These are phyloP conservation scores for Ceratina australensis DNA, from an alignment of 1,140 invertebrate genomes.

Conservation along the genomic window DNA sequence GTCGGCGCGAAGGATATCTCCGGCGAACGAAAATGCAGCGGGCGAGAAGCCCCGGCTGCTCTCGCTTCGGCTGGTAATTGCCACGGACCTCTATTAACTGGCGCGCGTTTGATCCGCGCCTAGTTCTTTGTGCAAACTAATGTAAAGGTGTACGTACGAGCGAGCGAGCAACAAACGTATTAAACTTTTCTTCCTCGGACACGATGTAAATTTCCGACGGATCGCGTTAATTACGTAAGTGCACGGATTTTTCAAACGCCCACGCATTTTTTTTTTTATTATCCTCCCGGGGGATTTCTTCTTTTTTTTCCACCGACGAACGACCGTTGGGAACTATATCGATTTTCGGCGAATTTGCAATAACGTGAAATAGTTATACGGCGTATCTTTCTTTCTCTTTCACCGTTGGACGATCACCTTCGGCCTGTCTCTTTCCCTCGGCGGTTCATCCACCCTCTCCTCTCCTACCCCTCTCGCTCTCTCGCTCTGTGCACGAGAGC, in stretches of 20 bases:
- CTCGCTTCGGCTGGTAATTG: slow-evolving; percentile 38
- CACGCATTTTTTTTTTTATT: no score
- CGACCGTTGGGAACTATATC: background rate
- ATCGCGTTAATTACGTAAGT: slow-evolving; percentile 16
- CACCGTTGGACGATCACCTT: background rate
- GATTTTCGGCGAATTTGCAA: slow-evolving; percentile 21
- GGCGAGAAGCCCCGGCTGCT: slow-evolving; percentile 16
- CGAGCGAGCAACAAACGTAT: slow-evolving; percentile 26
- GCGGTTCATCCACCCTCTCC: slow-evolving; percentile 21
- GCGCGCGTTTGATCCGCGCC: slow-evolving; percentile 42
- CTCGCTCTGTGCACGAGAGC: slow-evolving; percentile 53
- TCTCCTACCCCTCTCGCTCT: slow-evolving; percentile 33
- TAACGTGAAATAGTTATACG: background rate
- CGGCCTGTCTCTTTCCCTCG: slow-evolving; percentile 36
- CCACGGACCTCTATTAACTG: slow-evolving; percentile 43
- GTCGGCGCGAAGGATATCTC: slow-evolving; percentile 18
- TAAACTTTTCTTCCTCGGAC: slow-evolving; percentile 31
- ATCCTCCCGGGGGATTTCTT: no score
- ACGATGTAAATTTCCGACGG: slow-evolving; percentile 26
- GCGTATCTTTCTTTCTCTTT: no score
- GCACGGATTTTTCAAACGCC: background rate
- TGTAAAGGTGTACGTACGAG: slow-evolving; percentile 13
- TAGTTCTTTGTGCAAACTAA: slow-evolving; percentile 51
- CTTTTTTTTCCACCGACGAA: no score
- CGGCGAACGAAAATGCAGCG: slow-evolving; percentile 38